phyloP scores from a whole-genome alignment of 1,140 invertebrate genomes.

The Cotesia chilonis region DNA sequence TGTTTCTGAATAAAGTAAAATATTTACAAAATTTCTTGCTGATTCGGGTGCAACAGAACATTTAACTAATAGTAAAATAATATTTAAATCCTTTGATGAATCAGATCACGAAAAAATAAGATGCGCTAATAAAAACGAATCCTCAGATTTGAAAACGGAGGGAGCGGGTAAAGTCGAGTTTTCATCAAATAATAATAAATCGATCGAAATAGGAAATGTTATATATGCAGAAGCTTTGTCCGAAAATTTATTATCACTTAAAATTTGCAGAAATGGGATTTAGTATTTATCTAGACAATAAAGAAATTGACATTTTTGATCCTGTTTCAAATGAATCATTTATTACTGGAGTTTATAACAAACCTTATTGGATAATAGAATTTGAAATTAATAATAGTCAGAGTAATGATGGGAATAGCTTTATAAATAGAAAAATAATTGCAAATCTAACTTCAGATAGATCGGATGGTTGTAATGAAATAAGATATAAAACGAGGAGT shows the following conservation, averaged over 20 bases:
- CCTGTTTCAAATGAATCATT: constrained; percentile 23
- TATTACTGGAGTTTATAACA: constrained; percentile 30
- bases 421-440: constrained; percentile 11
- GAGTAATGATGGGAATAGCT: constrained; percentile 3
- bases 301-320: constrained; percentile 28
- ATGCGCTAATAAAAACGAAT: constrained; percentile 31
- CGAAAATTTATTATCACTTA: constrained; percentile 27
- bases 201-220: constrained; percentile 21
- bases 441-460: constrained; percentile 12
- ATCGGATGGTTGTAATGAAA: background rate
- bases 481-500: background rate
- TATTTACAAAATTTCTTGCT: constrained; percentile 28
- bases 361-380: constrained; percentile 38
- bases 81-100: constrained; percentile 37
- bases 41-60: constrained; percentile 42
- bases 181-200: background rate
- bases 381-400: constrained; percentile 27
- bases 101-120: constrained; percentile 23
- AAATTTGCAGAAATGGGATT: constrained; percentile 36
- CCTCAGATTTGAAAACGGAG: constrained; percentile 29
- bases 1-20: background rate
- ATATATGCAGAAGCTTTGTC: constrained; percentile 27
- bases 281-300: constrained; percentile 26
- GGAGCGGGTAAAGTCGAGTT: constrained; percentile 11
- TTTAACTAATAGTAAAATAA: constrained; percentile 33